phyloP scores from a whole-genome alignment of 2,888 invertebrate genomes.

The Malthinus flaveolus region DNA sequence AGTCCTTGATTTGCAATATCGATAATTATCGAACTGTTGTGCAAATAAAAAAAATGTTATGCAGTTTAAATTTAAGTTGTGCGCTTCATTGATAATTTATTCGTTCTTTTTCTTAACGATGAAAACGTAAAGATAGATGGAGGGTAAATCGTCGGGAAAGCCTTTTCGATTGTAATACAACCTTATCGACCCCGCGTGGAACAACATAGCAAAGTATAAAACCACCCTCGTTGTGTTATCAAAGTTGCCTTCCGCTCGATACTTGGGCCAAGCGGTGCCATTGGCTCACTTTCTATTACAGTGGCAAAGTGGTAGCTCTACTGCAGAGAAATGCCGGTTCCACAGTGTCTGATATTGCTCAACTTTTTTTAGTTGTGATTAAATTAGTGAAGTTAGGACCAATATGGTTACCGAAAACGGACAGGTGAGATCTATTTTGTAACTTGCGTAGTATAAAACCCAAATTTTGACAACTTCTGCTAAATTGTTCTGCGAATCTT shows the following conservation, averaged over 20 bases:
- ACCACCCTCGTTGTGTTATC: slow-evolving; percentile 39
- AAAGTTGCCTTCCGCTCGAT: slow-evolving; percentile 54
- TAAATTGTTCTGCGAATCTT: background rate
- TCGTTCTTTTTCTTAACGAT: too few relatives aligned
- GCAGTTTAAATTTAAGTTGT: too few relatives aligned
- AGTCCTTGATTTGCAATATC: too few relatives aligned
- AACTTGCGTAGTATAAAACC: background rate
- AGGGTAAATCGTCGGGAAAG: background rate
- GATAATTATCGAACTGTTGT: too few relatives aligned
- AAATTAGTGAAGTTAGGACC: too few relatives aligned
- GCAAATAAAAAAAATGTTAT: too few relatives aligned
- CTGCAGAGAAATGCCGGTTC: slow-evolving; percentile 45
- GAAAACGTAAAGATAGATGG: too few relatives aligned
- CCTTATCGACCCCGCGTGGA: slow-evolving; percentile 22
- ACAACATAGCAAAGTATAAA: slow-evolving; percentile 22
- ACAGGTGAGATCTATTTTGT: slow-evolving; percentile 44
- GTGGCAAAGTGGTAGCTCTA: slow-evolving; percentile 44
- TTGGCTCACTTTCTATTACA: slow-evolving; percentile 42
- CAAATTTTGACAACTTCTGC: too few relatives aligned
- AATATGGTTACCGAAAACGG: slow-evolving; percentile 53
- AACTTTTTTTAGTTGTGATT: slow-evolving; percentile 30
- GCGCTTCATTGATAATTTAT: too few relatives aligned
- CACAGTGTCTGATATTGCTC: slow-evolving; percentile 42
- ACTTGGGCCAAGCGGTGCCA: slow-evolving; percentile 50
- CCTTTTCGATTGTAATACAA: slow-evolving; percentile 13